These are phyloP conservation scores for Mythimna pallens DNA, from an alignment of 2,888 invertebrate genomes.

Conservation along the genomic window DNA sequence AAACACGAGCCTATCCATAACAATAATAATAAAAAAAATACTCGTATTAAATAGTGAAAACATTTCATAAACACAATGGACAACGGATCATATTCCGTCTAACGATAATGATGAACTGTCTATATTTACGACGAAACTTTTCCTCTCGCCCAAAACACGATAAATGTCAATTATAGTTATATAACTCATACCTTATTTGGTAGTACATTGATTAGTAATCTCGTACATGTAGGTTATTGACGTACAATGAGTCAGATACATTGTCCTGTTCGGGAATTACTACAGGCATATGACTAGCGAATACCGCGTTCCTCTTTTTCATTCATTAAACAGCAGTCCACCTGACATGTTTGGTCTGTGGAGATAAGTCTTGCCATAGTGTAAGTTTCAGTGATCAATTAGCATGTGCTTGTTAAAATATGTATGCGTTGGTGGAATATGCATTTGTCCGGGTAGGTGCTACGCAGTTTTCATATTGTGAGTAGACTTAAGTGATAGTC, in stretches of 20 bases:
- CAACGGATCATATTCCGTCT: background rate
- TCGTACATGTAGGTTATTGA: conserved; percentile 49
- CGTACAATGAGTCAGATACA: conserved; percentile 46
- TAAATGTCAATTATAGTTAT: conserved; percentile 30
- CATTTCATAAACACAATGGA: conserved; percentile 7
- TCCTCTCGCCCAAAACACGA: conserved; percentile 22
- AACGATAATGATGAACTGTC: background rate
- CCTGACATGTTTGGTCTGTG: conserved; percentile 15
- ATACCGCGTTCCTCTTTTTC: conserved; percentile 12
- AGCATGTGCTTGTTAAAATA: conserved; percentile 24
- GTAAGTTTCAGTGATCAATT: conserved; percentile 4
- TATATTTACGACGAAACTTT: conserved; percentile 21
- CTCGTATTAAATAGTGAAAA: background rate
- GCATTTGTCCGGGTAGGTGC: conserved; percentile 17
- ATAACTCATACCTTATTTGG: conserved; percentile 41
- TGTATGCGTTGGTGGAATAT: conserved; percentile 8
- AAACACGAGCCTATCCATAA: too few species aligned
- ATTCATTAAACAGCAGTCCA: conserved; percentile 25
- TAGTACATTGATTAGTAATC: conserved; percentile 49
- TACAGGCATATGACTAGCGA: background rate
- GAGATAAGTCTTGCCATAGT: background rate
- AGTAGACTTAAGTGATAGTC: conserved; percentile 12
- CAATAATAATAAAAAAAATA: background rate
- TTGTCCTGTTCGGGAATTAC: conserved; percentile 44
- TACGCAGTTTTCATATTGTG: conserved; percentile 9